A percentile compares a stretch with the other conserved stretches of the same genome.
Evolutionary conservation across 2,113 vertebrate genomes (phyloP).

Genomic region (Myotis yumanensis): DNA sequence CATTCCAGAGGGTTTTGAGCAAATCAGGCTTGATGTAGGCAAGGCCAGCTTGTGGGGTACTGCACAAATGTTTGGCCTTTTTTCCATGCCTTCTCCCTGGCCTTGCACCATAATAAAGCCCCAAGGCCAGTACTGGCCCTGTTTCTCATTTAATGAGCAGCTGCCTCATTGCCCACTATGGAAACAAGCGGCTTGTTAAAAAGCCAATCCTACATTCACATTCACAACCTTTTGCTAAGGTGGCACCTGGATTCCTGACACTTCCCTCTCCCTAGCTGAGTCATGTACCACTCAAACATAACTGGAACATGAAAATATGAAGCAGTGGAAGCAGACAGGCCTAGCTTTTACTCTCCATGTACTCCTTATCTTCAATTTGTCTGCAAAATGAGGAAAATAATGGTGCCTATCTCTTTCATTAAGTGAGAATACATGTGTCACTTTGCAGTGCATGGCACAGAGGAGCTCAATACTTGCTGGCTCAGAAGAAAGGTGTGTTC

Average conservation of each 20-base stretch:
- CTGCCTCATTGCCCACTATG: background rate
- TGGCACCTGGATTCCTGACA: background rate
- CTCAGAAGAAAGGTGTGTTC: background rate
- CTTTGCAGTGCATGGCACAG: rapidly evolving
- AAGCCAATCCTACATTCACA: background rate
- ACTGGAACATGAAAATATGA: background rate
- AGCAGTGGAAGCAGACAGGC: background rate
- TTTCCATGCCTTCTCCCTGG: background rate
- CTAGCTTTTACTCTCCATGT: background rate
- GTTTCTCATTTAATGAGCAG: background rate
- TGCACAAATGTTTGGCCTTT: background rate
- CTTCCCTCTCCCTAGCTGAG: background rate
- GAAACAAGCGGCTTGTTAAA: background rate
- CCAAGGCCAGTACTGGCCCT: background rate
- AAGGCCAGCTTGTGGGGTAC: background rate
- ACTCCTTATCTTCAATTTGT: background rate
- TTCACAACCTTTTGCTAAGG: background rate
- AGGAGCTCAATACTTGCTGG: background rate
- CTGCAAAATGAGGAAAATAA: background rate
- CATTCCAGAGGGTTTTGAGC: background rate
- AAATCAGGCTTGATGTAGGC: background rate
- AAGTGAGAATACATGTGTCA: background rate
- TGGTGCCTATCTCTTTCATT: background rate
- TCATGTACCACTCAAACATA: background rate
- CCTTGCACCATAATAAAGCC: background rate